A percentile compares a stretch with the other conserved stretches of the same genome.
phyloP scores from a whole-genome alignment of 2,113 vertebrate genomes.

The Hippocampus guttulatus region DNA sequence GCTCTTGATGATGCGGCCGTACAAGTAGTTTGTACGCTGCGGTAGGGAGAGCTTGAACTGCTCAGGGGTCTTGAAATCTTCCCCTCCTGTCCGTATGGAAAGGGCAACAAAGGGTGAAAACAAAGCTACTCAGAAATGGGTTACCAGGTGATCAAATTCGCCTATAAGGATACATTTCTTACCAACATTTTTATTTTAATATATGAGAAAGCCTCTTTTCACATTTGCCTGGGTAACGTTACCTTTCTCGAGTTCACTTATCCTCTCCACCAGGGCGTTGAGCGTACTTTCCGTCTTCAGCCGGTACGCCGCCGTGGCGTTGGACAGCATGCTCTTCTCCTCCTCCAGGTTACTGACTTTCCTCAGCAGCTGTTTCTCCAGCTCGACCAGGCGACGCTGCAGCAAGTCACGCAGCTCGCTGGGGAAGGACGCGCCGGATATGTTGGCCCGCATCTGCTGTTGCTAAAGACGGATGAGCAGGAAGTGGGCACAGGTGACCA shows the following conservation, averaged over 20 bases:
- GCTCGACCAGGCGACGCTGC: constrained; percentile 82
- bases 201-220: too few species aligned
- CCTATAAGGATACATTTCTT: too few species aligned
- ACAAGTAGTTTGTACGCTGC: constrained; percentile 93
- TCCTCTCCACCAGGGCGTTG: constrained; percentile 85
- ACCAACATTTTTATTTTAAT: not conserved
- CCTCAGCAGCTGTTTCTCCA: constrained; percentile 88
- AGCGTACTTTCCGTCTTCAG: constrained; percentile 86
- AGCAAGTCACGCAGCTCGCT: constrained; percentile 86
- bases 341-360: constrained; percentile 91
- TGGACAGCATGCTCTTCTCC: constrained; percentile 88
- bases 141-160: too few species aligned
- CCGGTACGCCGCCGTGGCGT: constrained; percentile 85
- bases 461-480: constrained; percentile 56
- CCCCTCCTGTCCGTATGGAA: constrained; percentile 63
- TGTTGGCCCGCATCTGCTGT: constrained; percentile 85
- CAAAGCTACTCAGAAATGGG: too few species aligned
- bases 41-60: constrained; percentile 93
- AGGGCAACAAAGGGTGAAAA: too few species aligned
- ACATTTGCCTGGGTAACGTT: not conserved
- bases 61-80: constrained; percentile 88
- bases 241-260: constrained; percentile 93
- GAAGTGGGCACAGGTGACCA: constrained; percentile 18
- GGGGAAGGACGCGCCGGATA: constrained; percentile 79
- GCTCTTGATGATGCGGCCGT: constrained; percentile 89